phyloP scores from a whole-genome alignment of 2,888 invertebrate species.

The Metalampra italica region DNA sequence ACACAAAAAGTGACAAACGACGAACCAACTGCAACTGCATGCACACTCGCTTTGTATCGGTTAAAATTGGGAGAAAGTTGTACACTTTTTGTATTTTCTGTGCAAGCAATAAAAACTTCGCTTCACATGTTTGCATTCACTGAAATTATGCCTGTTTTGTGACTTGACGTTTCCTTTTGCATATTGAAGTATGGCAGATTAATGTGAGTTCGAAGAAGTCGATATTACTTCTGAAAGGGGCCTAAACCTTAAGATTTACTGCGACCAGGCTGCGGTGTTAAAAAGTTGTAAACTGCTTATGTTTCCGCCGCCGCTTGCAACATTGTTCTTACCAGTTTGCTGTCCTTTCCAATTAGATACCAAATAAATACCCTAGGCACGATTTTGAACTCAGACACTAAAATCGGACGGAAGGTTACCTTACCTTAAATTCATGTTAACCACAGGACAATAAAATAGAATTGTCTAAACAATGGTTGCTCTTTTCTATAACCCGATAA shows the following conservation, averaged over 20 bases:
- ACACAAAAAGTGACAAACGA: constrained; percentile 25
- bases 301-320: constrained; percentile 68
- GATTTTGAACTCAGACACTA: too few species aligned
- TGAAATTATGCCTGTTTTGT: constrained; percentile 54
- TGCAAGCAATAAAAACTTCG: background rate
- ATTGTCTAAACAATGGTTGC: too few species aligned
- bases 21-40: constrained; percentile 14
- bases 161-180: constrained; percentile 61
- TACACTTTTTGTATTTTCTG: background rate
- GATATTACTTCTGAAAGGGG: constrained; percentile 74
- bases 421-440: too few species aligned
- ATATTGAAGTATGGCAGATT: constrained; percentile 73
- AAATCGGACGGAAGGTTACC: too few species aligned
- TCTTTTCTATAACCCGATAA: too few species aligned
- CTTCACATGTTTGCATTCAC: constrained; percentile 34
- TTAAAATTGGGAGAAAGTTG: background rate
- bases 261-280: constrained; percentile 64
- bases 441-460: too few species aligned
- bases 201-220: constrained; percentile 76
- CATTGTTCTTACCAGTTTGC: constrained; percentile 44
- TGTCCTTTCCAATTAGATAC: background rate
- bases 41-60: background rate
- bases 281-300: constrained; percentile 76
- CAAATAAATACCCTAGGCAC: too few species aligned
- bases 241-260: constrained; percentile 71